Base-by-base conservation (phyloP, 2,113 vertebrate species). In the Erpornis zantholeuca region DNA sequence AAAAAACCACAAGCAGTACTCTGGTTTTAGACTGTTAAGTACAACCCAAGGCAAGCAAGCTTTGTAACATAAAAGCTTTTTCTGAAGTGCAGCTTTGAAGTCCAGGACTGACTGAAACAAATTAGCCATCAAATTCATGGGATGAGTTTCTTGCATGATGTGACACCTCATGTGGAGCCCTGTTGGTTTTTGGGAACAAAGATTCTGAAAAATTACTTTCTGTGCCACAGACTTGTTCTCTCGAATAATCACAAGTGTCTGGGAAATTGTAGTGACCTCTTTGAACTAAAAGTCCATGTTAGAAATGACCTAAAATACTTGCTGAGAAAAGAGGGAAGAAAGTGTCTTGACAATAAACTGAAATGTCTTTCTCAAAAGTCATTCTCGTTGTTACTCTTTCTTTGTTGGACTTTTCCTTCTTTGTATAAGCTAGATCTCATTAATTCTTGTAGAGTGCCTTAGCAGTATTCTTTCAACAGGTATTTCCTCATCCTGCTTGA, bases 351-450 rank as follows among this genome's bases (percentile, higher is more conserved):
- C 9, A 80, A 76, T 91, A 84, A 94, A 92, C 20, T 79, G 47
- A 61, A 72, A 21, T 80, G 31, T 77, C 52, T 84, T 92, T 84
- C 73, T 73, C 36, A 70, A 68, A 75, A 66, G 52, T 50, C 17
- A 15, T 31, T 83, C 79, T 75, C 27, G 57, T 76, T 64, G 54
- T 97, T 94, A 75, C 12, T 96, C 49, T 6, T 6, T 72, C 56
- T 94, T 93, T 94, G 68, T 84, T 7, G 28, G 44, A 56, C 68
- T 77, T 64, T 84, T 86, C 29, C 47, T 87, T 94, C 97, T 97
- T 94, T 98, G 97, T 72, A 98, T 96, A 77, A 99, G 44, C 98
- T 98, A 98, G 18, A 98, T 98, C 92, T 99, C 98, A 11, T 98
- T 98, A 70, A 97, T 81, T 99, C 90, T 98, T 98, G 98, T 84